Conservation (phyloP, 2,888 invertebrate genomes). For the Lottia scabra region DNA sequence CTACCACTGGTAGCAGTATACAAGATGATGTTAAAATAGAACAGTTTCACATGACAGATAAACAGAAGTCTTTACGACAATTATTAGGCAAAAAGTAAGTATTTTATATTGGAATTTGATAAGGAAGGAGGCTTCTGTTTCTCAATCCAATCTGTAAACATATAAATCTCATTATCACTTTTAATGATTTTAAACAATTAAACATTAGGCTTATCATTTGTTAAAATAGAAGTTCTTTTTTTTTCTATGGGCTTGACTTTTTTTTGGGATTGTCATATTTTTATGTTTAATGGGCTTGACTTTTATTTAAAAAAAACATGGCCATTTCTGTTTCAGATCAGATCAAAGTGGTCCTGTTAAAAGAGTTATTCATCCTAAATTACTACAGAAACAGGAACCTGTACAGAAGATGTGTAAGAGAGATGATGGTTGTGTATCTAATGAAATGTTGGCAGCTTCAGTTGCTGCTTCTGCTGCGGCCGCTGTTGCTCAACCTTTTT, state of each 20-base stretch:
- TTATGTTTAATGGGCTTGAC: no score
- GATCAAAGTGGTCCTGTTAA: constrained; percentile 50
- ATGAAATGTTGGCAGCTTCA: constrained; percentile 47
- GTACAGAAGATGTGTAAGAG: constrained; percentile 7
- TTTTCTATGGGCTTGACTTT: no score
- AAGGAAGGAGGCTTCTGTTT: no score
- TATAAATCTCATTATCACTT: no score
- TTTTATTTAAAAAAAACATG: no score
- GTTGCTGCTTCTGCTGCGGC: constrained; percentile 64
- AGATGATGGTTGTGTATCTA: neutral
- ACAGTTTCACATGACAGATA: constrained; percentile 50
- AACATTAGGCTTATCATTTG: no score
- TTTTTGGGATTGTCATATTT: no score
- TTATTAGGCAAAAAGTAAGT: constrained; percentile 56
- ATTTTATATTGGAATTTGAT: no score
- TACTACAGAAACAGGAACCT: constrained; percentile 30
- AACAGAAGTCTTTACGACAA: constrained; percentile 51
- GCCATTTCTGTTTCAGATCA: constrained; percentile 14
- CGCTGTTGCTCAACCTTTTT: constrained; percentile 64
- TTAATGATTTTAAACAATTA: no score
- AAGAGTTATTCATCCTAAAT: constrained; percentile 53
- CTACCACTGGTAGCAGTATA: neutral
- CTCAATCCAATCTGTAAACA: no score
- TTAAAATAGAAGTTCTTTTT: no score
- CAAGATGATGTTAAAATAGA: constrained; percentile 52